Evolutionary conservation across 2,797 vertebrate genomes (phyloP).

Genomic region (Epinephelus malabaricus): DNA sequence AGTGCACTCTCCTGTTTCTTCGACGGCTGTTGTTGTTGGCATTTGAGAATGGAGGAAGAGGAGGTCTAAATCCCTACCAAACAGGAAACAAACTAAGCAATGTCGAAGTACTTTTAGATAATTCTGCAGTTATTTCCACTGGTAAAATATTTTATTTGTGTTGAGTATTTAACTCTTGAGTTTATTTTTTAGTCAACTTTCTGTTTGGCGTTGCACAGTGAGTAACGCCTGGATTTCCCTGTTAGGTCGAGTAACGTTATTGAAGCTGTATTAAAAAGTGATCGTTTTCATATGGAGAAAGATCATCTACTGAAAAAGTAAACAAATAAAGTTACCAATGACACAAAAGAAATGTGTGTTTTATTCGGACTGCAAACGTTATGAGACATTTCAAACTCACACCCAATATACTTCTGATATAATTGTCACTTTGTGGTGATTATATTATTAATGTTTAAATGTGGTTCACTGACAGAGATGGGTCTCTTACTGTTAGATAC

Average conservation of each 20-base stretch:
- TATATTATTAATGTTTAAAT: not conserved
- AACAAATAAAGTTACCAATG: not conserved
- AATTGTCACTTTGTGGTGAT: not conserved
- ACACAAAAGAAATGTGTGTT: not conserved
- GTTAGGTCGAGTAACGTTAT: not conserved
- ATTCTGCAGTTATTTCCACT: slow-evolving; percentile 9
- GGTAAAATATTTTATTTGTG: accelerated
- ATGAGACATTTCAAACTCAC: too few relatives aligned
- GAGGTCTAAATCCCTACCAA: slow-evolving; percentile 87
- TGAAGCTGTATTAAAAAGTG: slow-evolving; percentile 22
- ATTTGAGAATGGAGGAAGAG: slow-evolving; percentile 89
- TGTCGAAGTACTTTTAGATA: slow-evolving; percentile 64
- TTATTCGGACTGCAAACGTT: not conserved
- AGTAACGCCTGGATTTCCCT: slow-evolving; percentile 18
- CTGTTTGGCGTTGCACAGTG: not conserved
- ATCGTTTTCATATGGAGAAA: slow-evolving; percentile 19
- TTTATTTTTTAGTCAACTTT: not conserved
- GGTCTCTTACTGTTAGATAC: not conserved
- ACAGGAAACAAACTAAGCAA: slow-evolving; percentile 87
- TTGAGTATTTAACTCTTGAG: not conserved
- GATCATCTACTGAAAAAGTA: not conserved
- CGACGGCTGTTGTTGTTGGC: slow-evolving; percentile 89
- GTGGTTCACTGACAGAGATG: not conserved
- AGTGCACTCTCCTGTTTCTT: slow-evolving; percentile 83
- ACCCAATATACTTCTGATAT: not conserved